Evolutionary conservation across 2,888 invertebrate species (phyloP).

Genomic region (Itoplectis maculator): DNA sequence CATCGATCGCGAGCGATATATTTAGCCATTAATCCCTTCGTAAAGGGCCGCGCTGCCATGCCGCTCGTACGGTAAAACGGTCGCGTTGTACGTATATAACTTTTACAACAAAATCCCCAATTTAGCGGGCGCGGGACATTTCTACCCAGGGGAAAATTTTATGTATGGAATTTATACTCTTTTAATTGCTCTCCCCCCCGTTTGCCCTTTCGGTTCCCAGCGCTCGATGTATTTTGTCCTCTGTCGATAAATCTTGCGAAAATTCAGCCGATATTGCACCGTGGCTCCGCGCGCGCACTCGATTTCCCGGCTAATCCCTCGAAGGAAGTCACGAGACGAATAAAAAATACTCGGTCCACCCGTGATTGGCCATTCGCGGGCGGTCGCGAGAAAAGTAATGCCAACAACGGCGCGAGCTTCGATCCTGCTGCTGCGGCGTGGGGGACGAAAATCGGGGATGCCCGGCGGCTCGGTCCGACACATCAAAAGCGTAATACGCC

Average conservation of each 20-base stretch:
- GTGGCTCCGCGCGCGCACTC: no score
- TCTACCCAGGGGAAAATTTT: not conserved
- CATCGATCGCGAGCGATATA: slow-evolving; percentile 42
- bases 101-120: slow-evolving; percentile 2
- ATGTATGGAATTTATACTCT: not conserved
- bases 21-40: slow-evolving; percentile 48
- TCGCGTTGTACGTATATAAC: not conserved
- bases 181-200: not conserved
- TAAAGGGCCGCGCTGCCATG: not conserved
- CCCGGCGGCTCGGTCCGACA: not conserved
- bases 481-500: slow-evolving; percentile 4
- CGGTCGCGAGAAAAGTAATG: not conserved
- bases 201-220: no score
- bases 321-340: no score
- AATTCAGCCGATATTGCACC: not conserved
- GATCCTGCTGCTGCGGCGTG: not conserved
- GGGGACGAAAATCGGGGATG: not conserved
- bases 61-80: not conserved
- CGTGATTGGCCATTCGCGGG: not conserved
- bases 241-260: not conserved
- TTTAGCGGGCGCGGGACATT: not conserved
- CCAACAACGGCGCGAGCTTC: not conserved
- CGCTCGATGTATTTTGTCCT: not conserved
- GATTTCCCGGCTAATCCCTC: no score
- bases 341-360: no score